Evolutionary conservation across 2,797 vertebrate species (phyloP), one percentile per base, ranked within the genome.

Genomic region (Geotrypetes seraphini): DNA sequence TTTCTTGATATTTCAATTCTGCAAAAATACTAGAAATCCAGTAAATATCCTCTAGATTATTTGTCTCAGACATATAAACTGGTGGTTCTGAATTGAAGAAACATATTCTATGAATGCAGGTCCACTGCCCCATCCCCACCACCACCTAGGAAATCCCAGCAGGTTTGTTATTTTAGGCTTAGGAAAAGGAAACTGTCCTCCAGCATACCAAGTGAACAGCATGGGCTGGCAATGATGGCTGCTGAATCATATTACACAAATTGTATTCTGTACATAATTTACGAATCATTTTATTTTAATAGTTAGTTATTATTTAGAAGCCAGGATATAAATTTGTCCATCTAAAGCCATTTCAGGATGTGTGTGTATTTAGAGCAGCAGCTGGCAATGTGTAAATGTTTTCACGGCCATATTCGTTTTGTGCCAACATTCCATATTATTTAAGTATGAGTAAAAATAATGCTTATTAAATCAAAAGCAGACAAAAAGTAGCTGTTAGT

Each of bases 351-450:
- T 70, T 51, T 70, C 59, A 73, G 62, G 57, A 43, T 74, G 56
- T 73, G 57, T 71, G 65, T 70, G 20, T 69, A n/a, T 44, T 16
- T 65, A 68, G 62, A 67, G 66, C 51, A 57, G 64, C 53, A 57
- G 69, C 61, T 72, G n/a, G n/a, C 40, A 58, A 52, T 38, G 12
- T 50, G 61, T 65, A 68, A 60, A 51, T 71, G 65, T 74, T 62
- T 71, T 66, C 67, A 70, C 57, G 58, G 62, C 57, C 70, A 71
- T 75, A 77, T 75, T 69, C 66, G 65, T 70, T 69, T 53, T 77
- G 77, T 85, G 80, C 77, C 74, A 81, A 81, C 79, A 84, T 84
- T 83, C 78, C 80, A 73, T 75, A 61, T 79, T 37, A 69, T 79
- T 79, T 73, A 60, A 71, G 45, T 61, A 44, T 53, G 43, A 67